Evolutionary conservation across 2,888 invertebrate species (phyloP), one percentile per base, ranked within the genome.

Genomic region (Drosophila stalkeri): DNA sequence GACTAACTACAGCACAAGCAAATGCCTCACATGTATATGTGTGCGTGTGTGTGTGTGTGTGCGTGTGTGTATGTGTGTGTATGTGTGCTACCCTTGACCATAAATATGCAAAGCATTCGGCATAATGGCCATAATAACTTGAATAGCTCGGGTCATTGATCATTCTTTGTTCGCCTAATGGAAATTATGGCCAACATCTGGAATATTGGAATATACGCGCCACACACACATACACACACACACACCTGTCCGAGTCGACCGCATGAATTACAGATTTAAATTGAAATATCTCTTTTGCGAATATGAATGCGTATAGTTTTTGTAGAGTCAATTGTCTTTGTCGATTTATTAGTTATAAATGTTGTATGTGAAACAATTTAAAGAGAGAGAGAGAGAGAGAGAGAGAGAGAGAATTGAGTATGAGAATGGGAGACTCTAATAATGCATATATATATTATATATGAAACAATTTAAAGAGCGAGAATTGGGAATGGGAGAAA

Each of bases 71-170:
- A 27, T 14, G 56, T 9, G 31, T 5, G 37, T 41, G 55, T 23
- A n/a, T n/a, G 20, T n/a, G 18, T 23, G 51, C 27, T 16, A 51
- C 41, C 52, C 62, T 63, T 79, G 67, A 59, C 75, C 75, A 68
- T 56, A 71, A 71, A 80, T 73, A 81, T 72, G 79, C 74, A 74
- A 64, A 55, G 44, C 55, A 70, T 78, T 76, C 62, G 57, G 66
- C 41, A 67, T 72, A 72, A 82, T 78, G 67, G 72, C 79, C 74
- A 81, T 81, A 68, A 81, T 78, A 78, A 80, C 66, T 74, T 64
- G 64, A 65, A 78, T 60, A 69, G 57, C 66, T 62, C 49, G 66
- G 37, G 51, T 52, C 81, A 73, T 77, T 77, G 78, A 77, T 81
- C 78, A 78, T 64, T 66, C 35, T 46, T 63, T 75, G 56, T 47